Evolutionary conservation across 2,888 invertebrate species (phyloP), one percentile per base, ranked within the genome.

Genomic region (Orchesellides sinensis): DNA sequence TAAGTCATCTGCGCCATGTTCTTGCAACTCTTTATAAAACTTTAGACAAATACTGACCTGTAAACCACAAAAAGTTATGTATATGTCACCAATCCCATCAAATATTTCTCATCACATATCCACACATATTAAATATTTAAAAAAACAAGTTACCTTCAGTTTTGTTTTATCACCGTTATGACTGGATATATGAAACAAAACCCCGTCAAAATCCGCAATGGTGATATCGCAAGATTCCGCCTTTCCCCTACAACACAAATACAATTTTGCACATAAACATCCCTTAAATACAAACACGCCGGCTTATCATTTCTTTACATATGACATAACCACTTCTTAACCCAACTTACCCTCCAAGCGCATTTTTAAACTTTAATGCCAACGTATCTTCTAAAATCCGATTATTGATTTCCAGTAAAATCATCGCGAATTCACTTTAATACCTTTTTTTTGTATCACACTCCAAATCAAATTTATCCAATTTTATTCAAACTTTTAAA

Each of bases 121-220:
- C 5, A 12, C 3, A 10, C 40, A 40, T 63, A 29, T 32, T 10
- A 23, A 69, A 14, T 4, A 47, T 49, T 5, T 49, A 12, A 74
- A 23, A n/a, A 47, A 8, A 17, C 17, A n/a, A n/a, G n/a, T n/a
- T n/a, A 99, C 98, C 93, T 96, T 94, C 92, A 99, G 94, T 95
- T 98, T 98, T 89, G 96, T 95, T 93, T 98, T 98, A 91, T 99
- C 98, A 89, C 95, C 95, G 91, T 96, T 96, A 89, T 97, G 93
- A 93, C 98, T 99, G 85, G 98, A 98, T 92, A 99, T 95, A 92
- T 98, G 98, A 92, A 98, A 99, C 88, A 99, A 92, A 86, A 98
- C 99, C 89, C 99, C 99, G 93, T 99, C 99, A 92, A 99, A 99
- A 92, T 99, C 99, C 89, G 97, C 96, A 90, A 97, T 94, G 88